These are phyloP conservation scores for Plemyria rubiginata DNA, from an alignment of 2,888 invertebrate genomes.

Conservation along the genomic window DNA sequence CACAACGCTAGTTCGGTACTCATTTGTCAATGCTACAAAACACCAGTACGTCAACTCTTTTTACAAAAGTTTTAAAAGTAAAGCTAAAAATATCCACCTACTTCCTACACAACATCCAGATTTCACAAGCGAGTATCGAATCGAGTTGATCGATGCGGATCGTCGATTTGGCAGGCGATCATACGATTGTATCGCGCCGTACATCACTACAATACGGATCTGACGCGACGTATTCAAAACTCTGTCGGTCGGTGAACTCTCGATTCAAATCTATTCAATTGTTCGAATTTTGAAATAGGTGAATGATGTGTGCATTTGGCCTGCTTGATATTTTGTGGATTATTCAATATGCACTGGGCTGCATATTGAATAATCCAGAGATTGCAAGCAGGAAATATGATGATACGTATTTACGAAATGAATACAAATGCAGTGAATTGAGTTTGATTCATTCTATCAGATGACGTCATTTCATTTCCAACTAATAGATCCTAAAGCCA, in stretches of 20 bases:
- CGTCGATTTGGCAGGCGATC: constrained; percentile 62
- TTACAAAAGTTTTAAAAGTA: constrained; percentile 25
- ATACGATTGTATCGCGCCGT: constrained; percentile 47
- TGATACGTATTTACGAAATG: constrained; percentile 14
- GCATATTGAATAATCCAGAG: no score
- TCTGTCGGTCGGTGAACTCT: constrained; percentile 26
- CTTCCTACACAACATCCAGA: constrained; percentile 22
- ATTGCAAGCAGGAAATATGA: constrained; percentile 22
- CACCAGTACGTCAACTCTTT: constrained; percentile 20
- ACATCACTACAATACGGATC: constrained; percentile 46
- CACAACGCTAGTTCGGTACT: background rate
- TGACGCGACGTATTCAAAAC: constrained; percentile 37
- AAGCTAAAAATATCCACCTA: constrained; percentile 28
- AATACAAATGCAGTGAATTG: constrained; percentile 7
- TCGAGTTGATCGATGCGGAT: constrained; percentile 46
- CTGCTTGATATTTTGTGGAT: constrained; percentile 10
- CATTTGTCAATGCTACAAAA: background rate
- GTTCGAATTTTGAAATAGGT: constrained; percentile 34
- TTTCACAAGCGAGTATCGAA: constrained; percentile 41
- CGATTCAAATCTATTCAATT: constrained; percentile 31
- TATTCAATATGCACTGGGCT: background rate
- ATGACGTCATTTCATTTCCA: constrained; percentile 12
- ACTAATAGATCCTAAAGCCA: constrained; percentile 6
- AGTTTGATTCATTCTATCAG: constrained; percentile 16
- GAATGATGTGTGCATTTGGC: constrained; percentile 30